These are phyloP conservation scores for Xenus cinereus DNA, from an alignment of 2,113 vertebrate genomes.

Conservation along the genomic window DNA sequence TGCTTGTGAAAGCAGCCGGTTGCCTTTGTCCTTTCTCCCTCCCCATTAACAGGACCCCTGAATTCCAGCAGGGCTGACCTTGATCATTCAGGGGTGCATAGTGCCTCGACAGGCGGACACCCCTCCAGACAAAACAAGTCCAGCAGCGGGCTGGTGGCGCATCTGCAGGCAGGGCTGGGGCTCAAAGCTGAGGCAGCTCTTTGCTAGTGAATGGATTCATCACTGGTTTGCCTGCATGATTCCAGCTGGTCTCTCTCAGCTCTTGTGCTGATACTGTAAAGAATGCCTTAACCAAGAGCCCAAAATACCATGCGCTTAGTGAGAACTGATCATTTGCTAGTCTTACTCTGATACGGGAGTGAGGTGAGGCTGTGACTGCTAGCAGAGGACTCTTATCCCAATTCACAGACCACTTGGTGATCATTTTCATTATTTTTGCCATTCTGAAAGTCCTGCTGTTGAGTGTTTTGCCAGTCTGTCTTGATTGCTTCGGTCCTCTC, in stretches of 20 bases:
- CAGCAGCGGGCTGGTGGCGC: not conserved
- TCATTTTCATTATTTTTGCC: not conserved
- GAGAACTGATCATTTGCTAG: not conserved
- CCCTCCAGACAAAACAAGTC: not conserved
- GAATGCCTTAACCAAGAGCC: not conserved
- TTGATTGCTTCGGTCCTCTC: not conserved
- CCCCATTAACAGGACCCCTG: not conserved
- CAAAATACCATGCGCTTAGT: not conserved
- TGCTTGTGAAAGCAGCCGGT: not conserved
- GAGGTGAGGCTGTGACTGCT: not conserved
- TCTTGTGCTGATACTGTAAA: not conserved
- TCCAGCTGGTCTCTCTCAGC: not conserved
- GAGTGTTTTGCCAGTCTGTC: not conserved
- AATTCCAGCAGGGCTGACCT: not conserved
- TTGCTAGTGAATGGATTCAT: not conserved
- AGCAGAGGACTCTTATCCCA: not conserved
- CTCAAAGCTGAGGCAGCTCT: not conserved
- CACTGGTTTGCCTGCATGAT: rapidly evolving
- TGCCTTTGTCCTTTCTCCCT: not conserved
- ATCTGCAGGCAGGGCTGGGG: not conserved
- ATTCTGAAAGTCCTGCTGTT: not conserved
- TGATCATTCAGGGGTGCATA: not conserved
- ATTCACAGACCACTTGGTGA: not conserved
- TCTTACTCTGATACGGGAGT: not conserved
- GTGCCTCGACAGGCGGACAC: not conserved